phyloP scores from a whole-genome alignment of 2,113 vertebrate species.

The Sphyrna mokarran region DNA sequence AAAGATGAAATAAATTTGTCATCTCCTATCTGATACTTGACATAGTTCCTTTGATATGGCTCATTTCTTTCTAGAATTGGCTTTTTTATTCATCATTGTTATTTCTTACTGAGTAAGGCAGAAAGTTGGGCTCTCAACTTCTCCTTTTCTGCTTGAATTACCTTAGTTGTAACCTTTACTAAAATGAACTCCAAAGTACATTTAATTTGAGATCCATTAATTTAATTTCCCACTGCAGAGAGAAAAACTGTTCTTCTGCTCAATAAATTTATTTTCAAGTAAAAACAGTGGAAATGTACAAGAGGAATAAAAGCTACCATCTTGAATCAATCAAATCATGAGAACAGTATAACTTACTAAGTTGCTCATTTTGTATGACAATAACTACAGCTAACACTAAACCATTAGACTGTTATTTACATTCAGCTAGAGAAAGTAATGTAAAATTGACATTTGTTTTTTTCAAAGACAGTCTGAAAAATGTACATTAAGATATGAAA shows the following conservation, averaged over 20 bases:
- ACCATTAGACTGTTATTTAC: constrained; percentile 32
- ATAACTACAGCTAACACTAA: constrained; percentile 36
- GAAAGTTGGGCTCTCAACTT: background rate
- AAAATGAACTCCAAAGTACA: constrained; percentile 19
- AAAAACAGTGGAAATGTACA: constrained; percentile 62
- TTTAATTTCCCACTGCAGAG: background rate
- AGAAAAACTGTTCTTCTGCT: constrained; percentile 30
- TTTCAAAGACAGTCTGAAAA: constrained; percentile 30
- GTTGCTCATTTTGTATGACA: constrained; percentile 30
- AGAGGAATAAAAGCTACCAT: constrained; percentile 39
- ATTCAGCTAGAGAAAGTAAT: constrained; percentile 29
- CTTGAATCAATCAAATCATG: constrained; percentile 31
- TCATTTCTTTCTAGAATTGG: background rate
- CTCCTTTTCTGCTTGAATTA: background rate
- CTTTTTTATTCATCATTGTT: background rate
- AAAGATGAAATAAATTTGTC: background rate
- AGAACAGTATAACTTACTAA: constrained; percentile 34
- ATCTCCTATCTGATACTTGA: too few species aligned
- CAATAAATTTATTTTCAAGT: constrained; percentile 50
- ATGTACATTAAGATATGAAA: constrained; percentile 36
- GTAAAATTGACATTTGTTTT: constrained; percentile 28
- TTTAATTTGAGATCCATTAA: constrained; percentile 7
- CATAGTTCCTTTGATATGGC: background rate
- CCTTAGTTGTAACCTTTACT: background rate
- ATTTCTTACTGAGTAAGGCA: background rate